Conservation (phyloP, 2,113 vertebrate genomes). For the Hippopotamus amphibius region DNA sequence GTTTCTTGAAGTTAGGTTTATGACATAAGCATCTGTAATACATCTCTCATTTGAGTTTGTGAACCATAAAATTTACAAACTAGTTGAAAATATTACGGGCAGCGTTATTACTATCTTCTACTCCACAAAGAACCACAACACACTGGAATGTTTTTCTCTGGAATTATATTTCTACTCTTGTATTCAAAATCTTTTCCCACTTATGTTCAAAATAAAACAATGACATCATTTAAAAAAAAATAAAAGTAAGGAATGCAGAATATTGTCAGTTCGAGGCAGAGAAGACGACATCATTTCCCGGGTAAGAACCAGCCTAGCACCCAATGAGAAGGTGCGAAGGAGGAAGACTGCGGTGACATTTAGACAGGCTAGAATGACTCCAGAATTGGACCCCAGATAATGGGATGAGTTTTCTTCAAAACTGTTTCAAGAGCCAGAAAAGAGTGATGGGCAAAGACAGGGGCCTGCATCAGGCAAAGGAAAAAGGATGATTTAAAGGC, state of each 20-base stretch:
- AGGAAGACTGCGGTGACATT: not conserved
- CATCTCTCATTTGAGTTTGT: not conserved
- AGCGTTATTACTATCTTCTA: not conserved
- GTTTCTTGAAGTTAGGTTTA: constrained; percentile 24
- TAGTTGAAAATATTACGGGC: not conserved
- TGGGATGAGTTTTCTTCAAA: not conserved
- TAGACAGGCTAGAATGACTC: not conserved
- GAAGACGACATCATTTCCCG: not conserved
- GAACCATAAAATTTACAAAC: not conserved
- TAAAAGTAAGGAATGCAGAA: not conserved
- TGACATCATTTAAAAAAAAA: not conserved
- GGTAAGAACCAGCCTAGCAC: not conserved
- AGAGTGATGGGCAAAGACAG: not conserved
- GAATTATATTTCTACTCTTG: constrained; percentile 54
- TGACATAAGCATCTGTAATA: not conserved
- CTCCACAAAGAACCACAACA: not conserved
- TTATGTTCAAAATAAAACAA: constrained; percentile 63
- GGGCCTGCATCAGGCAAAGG: not conserved
- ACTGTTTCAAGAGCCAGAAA: not conserved
- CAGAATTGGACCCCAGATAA: not conserved
- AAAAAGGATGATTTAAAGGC: not conserved
- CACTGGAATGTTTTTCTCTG: constrained; percentile 60
- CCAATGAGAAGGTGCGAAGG: not conserved
- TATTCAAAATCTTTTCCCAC: not conserved
- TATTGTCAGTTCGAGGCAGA: not conserved